A percentile compares a stretch with the other conserved stretches of the same genome.
phyloP scores from a whole-genome alignment of 2,888 invertebrate species.

The Tridacna gigas region DNA sequence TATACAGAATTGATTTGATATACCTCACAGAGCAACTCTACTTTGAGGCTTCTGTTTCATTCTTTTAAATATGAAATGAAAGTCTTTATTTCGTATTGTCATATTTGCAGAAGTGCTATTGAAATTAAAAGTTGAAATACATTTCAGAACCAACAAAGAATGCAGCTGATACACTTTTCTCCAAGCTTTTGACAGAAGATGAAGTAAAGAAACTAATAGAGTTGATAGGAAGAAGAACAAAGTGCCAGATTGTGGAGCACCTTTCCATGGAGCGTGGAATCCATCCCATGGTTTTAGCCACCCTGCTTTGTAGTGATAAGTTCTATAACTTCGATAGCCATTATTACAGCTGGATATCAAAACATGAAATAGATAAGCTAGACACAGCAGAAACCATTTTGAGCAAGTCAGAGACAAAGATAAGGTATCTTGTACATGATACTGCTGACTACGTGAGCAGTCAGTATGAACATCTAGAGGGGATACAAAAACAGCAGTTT shows the following conservation, averaged over 20 bases:
- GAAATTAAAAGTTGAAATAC: no score
- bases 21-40: no score
- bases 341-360: not conserved
- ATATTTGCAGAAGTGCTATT: no score
- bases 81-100: no score
- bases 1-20: no score
- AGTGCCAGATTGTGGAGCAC: not conserved
- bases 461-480: not conserved
- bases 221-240: not conserved
- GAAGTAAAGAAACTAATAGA: not conserved
- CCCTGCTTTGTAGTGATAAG: not conserved
- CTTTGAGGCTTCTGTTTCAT: no score
- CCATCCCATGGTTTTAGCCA: not conserved
- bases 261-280: not conserved
- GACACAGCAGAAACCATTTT: not conserved
- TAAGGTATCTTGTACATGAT: not conserved
- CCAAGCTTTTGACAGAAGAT: not conserved
- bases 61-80: no score
- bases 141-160: not conserved
- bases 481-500: conserved; percentile 10
- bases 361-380: not conserved
- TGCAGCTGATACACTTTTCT: not conserved
- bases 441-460: not conserved
- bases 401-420: not conserved
- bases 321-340: not conserved